These are phyloP conservation scores for Tupaia chinensis DNA, from an alignment of 2,113 vertebrate genomes.

Conservation along the genomic window DNA sequence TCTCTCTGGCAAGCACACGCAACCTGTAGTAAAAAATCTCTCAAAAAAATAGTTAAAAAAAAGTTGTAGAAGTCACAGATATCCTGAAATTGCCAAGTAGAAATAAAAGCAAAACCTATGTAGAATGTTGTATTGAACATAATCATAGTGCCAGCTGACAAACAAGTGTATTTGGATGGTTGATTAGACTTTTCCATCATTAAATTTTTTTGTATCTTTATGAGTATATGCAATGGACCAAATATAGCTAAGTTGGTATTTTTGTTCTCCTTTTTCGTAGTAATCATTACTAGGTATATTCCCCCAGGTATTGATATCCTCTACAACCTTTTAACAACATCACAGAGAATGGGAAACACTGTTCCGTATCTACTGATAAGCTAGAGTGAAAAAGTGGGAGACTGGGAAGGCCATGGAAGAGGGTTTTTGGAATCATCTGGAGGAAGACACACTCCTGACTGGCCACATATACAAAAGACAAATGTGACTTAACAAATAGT, in stretches of 20 bases:
- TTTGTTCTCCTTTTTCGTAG: slow-evolving; percentile 51
- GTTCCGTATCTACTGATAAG: not conserved
- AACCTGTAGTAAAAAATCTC: too few species aligned
- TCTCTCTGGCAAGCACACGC: too few species aligned
- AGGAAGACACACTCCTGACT: not conserved
- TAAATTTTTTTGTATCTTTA: slow-evolving; percentile 40
- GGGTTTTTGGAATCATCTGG: slow-evolving; percentile 13
- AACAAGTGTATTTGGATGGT: slow-evolving; percentile 25
- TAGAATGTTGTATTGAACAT: slow-evolving; percentile 69
- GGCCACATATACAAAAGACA: not conserved
- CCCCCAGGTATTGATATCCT: not conserved
- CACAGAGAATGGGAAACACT: not conserved
- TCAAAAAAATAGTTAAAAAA: too few species aligned
- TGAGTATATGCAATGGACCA: not conserved
- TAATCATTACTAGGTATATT: not conserved
- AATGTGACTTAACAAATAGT: slow-evolving; percentile 20
- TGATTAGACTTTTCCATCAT: slow-evolving; percentile 33
- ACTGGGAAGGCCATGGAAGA: not conserved
- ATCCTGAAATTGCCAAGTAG: slow-evolving; percentile 81
- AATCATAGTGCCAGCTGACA: slow-evolving; percentile 77
- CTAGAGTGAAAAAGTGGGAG: not conserved
- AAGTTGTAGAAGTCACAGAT: slow-evolving; percentile 83
- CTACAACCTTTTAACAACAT: slow-evolving; percentile 11
- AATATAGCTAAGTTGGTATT: not conserved
- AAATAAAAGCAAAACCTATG: slow-evolving; percentile 78